Base-by-base conservation (phyloP, 2,113 vertebrate genomes). In the Probosciger aterrimus region DNA sequence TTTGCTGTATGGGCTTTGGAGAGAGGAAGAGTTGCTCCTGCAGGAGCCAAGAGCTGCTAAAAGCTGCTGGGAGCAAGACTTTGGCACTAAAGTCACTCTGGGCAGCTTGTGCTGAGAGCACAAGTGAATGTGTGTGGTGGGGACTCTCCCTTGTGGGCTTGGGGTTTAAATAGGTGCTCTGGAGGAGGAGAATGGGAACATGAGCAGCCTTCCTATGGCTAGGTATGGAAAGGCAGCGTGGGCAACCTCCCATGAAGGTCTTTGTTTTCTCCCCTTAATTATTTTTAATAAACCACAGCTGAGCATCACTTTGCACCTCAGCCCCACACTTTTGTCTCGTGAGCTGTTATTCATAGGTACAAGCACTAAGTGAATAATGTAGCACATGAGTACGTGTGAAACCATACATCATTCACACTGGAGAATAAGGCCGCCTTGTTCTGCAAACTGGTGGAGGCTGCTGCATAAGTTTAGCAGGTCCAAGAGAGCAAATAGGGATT, bases 341-440 rank as follows among this genome's bases (percentile, higher is more conserved):
- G 82, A 95, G 73, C 53, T 95, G 93, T 89, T 97, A 95, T 86
- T 95, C 94, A 35, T 87, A 95, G 87, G 76, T 86, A 77, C 47
- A 30, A 75, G 86, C 49, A 64, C 90, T 82, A 90, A 92, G 92
- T 86, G 95, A 97, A 94, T 96, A 92, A 96, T 78, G 86, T 60
- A 64, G 86, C 49, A 7, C 92, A 85, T 96, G 97, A 97, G 74
- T 91, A 85, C 1, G 6, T 90, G 89, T 92, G 93, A 97, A 96
- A 89, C 89, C 65, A 35, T 97, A 96, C 96, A 96, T 96, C 95
- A 96, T 77, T 74, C 55, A 43, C 24, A 7, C 80, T 90, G 74
- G 85, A 76, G 78, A 89, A 67, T 86, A 98, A 94, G 91, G 92
- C 95, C 82, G 35, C 88, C 85, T 97, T 97, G 90, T 97, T 95